Evolutionary conservation across 2,888 invertebrate species (phyloP).

Genomic region (Ornithoptera priamus): DNA sequence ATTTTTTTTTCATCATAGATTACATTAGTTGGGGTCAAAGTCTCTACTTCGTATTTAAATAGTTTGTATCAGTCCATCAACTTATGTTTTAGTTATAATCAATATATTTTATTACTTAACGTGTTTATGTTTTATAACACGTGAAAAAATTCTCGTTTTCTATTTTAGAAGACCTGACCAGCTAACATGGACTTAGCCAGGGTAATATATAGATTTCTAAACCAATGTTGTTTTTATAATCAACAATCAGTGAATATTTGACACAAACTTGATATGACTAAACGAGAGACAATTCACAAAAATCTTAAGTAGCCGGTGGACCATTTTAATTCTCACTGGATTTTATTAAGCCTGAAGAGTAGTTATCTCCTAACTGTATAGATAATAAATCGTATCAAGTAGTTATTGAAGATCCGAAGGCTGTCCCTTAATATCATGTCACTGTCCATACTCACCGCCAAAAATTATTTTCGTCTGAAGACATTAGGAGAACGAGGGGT

Average conservation of each 20-base stretch:
- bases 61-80: not conserved
- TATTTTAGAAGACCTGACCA: no score
- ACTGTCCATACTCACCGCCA: conserved; percentile 41
- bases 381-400: conserved; percentile 7
- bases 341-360: not conserved
- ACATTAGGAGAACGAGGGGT: conserved; percentile 51
- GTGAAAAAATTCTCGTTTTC: no score
- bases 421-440: conserved; percentile 4
- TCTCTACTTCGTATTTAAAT: not conserved
- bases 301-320: no score
- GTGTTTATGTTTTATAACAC: no score
- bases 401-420: conserved; percentile 4
- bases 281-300: no score
- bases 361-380: not conserved
- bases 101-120: no score
- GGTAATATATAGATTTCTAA: no score
- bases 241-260: no score
- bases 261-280: no score
- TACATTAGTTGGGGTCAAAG: not conserved
- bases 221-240: no score
- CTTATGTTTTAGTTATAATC: not conserved
- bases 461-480: conserved; percentile 57
- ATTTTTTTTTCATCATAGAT: not conserved
- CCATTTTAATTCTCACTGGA: no score
- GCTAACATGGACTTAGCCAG: no score